These are phyloP conservation scores for Amphimallon solstitiale DNA, from an alignment of 2,888 invertebrate genomes.

Conservation along the genomic window DNA sequence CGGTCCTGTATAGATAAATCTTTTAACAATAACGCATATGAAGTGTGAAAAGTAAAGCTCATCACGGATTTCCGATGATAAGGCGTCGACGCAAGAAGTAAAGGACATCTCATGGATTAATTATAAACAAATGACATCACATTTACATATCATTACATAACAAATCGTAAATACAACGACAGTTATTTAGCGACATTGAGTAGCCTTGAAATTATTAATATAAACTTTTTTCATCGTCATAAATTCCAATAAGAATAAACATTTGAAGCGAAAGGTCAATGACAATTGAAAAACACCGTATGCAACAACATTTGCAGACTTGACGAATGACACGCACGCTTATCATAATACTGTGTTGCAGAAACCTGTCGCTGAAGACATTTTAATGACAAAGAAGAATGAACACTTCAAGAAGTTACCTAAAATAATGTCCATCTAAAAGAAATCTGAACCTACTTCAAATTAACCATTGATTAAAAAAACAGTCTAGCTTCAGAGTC, in stretches of 20 bases:
- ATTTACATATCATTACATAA: conserved; percentile 22
- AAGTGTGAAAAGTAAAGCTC: background rate
- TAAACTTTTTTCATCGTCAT: conserved; percentile 1
- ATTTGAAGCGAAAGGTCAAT: conserved; percentile 31
- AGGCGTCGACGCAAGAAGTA: background rate
- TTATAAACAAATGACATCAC: conserved; percentile 8
- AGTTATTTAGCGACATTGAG: conserved; percentile 35
- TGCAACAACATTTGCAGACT: background rate
- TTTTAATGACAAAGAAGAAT: no score
- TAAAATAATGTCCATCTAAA: no score
- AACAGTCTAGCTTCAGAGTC: no score
- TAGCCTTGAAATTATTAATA: conserved; percentile 30
- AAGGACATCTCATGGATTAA: background rate
- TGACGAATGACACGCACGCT: background rate
- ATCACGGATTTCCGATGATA: conserved; percentile 22
- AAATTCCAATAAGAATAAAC: conserved; percentile 17
- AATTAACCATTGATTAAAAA: no score
- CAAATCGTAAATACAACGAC: conserved; percentile 3
- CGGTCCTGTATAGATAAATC: no score
- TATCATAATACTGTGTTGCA: background rate
- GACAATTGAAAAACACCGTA: conserved; percentile 7
- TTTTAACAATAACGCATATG: no score
- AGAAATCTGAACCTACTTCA: no score
- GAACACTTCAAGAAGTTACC: no score
- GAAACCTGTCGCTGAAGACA: no score